Conservation (phyloP, 2,113 vertebrate species). For the Tor tambroides region DNA sequence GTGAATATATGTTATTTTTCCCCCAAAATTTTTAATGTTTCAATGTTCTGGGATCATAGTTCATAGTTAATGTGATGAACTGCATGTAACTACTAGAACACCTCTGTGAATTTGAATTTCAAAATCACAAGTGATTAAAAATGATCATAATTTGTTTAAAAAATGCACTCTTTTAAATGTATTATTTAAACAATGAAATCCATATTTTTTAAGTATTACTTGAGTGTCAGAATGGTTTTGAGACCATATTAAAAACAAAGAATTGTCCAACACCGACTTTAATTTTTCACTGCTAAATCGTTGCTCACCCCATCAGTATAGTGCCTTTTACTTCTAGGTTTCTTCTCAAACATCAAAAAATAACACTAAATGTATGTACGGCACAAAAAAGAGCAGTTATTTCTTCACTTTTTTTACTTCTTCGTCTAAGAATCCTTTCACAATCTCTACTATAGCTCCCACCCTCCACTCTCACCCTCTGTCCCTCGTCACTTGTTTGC, state of each 20-base stretch:
- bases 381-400: conserved; percentile 43
- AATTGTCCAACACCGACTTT: no score
- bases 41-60: no score
- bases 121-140: neutral
- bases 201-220: no score
- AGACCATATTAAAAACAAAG: no score
- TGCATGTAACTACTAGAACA: neutral
- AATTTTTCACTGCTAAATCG: neutral
- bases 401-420: conserved; percentile 45
- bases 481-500: conserved; percentile 84
- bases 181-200: no score
- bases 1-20: neutral
- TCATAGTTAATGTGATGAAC: neutral
- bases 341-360: conserved; percentile 11
- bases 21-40: neutral
- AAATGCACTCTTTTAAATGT: no score
- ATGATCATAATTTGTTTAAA: no score
- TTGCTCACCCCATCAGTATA: neutral
- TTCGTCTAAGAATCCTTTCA: conserved; percentile 44
- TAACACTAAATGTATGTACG: neutral
- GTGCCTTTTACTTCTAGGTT: neutral
- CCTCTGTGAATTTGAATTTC: no score
- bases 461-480: conserved; percentile 45
- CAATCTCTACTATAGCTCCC: conserved; percentile 49
- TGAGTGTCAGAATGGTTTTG: no score